Evolutionary conservation across 2,113 vertebrate species (phyloP).

Genomic region (Microcebus tavaratra): DNA sequence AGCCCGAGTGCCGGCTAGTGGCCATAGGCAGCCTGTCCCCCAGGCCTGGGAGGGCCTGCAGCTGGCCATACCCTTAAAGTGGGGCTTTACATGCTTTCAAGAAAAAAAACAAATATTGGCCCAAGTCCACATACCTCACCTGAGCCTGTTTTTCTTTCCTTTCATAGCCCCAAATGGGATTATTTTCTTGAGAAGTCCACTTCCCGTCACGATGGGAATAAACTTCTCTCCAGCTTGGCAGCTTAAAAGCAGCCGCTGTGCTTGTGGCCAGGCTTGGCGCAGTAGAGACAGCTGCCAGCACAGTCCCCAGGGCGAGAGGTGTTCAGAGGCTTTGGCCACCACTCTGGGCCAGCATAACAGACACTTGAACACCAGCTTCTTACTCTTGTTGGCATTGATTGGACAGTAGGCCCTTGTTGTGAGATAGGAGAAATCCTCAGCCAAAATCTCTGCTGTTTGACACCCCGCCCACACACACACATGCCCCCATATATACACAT

Average conservation of each 20-base stretch:
- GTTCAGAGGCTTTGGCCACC: not conserved
- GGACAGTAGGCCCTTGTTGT: not conserved
- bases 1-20: not conserved
- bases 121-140: not conserved
- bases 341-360: not conserved
- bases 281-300: not conserved
- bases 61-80: not conserved
- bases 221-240: not conserved
- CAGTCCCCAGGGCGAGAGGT: not conserved
- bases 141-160: not conserved
- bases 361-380: too few relatives aligned
- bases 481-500: not conserved
- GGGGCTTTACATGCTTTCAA: not conserved
- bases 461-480: fast-evolving
- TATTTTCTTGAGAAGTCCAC: conserved; percentile 1
- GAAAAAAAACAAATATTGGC: not conserved
- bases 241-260: not conserved
- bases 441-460: not conserved
- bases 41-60: not conserved
- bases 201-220: not conserved
- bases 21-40: not conserved
- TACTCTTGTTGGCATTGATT: not conserved
- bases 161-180: not conserved
- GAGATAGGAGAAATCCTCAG: not conserved
- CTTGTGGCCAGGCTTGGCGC: not conserved